Conservation (phyloP, 2,888 invertebrate genomes). For the Anodontia alba region DNA sequence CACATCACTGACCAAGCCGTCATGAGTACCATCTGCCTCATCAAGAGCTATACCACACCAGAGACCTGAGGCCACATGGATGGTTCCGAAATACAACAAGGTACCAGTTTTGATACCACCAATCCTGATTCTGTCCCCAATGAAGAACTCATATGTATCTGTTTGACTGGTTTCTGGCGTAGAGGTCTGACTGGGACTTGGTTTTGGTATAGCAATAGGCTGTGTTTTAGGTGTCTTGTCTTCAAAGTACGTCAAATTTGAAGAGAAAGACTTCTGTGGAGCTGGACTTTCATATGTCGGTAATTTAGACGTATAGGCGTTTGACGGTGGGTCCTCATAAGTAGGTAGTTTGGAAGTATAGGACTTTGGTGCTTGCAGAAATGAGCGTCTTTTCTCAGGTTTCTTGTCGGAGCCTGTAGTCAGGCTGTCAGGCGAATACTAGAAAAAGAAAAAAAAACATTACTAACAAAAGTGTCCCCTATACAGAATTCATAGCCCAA, state of each 20-base stretch:
- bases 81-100: constrained; percentile 87
- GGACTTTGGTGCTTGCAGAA: constrained; percentile 61
- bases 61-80: constrained; percentile 87
- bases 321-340: background rate
- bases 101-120: constrained; percentile 86
- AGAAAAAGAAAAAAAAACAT: constrained; percentile 33
- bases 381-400: constrained; percentile 67
- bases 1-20: constrained; percentile 88
- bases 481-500: no score
- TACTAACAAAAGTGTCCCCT: no score
- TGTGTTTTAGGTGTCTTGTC: constrained; percentile 45
- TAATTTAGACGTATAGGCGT: background rate
- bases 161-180: constrained; percentile 20
- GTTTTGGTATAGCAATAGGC: constrained; percentile 52
- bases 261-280: background rate
- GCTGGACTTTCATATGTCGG: background rate
- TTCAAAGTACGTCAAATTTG: background rate
- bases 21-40: constrained; percentile 88
- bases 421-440: constrained; percentile 49
- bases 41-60: constrained; percentile 89
- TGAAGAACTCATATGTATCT: constrained; percentile 65
- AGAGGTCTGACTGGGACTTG: constrained; percentile 20
- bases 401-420: constrained; percentile 35
- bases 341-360: constrained; percentile 6
- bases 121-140: constrained; percentile 85